Evolutionary conservation across 2,113 vertebrate genomes (phyloP).

Genomic region (Brachypodius melanocephalos): DNA sequence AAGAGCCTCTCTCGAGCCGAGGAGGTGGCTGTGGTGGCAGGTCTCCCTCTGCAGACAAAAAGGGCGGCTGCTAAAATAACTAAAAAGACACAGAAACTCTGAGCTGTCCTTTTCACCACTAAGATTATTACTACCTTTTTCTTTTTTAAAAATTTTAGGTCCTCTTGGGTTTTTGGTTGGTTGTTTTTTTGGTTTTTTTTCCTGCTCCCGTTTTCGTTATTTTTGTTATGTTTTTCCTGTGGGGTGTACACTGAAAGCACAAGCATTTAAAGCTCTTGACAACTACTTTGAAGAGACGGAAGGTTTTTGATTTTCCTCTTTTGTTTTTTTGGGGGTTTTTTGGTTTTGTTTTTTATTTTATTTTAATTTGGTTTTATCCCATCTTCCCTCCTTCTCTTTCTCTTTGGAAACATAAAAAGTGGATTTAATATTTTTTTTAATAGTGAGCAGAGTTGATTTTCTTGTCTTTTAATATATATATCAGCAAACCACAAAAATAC

Average conservation of each 20-base stretch:
- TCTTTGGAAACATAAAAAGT: slow-evolving; percentile 47
- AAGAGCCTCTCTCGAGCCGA: slow-evolving; percentile 86
- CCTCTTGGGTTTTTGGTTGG: background rate
- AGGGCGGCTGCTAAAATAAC: slow-evolving; percentile 76
- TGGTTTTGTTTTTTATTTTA: slow-evolving; percentile 5
- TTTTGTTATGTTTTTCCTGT: slow-evolving; percentile 19
- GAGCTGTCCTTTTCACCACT: slow-evolving; percentile 70
- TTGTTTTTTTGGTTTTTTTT: background rate
- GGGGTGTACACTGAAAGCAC: slow-evolving; percentile 73
- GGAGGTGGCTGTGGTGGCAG: slow-evolving; percentile 83
- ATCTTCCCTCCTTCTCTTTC: slow-evolving; percentile 29
- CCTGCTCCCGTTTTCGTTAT: background rate
- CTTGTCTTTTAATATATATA: slow-evolving; percentile 74
- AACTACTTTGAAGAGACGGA: slow-evolving; percentile 52
- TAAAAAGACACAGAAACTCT: slow-evolving; percentile 66
- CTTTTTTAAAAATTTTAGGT: slow-evolving; percentile 18
- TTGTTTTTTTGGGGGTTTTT: background rate
- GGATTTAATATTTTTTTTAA: slow-evolving; percentile 65
- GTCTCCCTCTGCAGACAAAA: slow-evolving; percentile 88
- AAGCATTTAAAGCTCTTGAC: slow-evolving; percentile 68
- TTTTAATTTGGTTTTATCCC: slow-evolving; percentile 35
- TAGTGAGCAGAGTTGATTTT: slow-evolving; percentile 77
- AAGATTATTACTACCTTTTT: slow-evolving; percentile 67
- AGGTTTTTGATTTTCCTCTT: slow-evolving; percentile 36
- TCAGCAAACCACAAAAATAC: slow-evolving; percentile 54